Evolutionary conservation across 1,140 invertebrate genomes (phyloP).

Genomic region (Brachionus paranguensis): DNA sequence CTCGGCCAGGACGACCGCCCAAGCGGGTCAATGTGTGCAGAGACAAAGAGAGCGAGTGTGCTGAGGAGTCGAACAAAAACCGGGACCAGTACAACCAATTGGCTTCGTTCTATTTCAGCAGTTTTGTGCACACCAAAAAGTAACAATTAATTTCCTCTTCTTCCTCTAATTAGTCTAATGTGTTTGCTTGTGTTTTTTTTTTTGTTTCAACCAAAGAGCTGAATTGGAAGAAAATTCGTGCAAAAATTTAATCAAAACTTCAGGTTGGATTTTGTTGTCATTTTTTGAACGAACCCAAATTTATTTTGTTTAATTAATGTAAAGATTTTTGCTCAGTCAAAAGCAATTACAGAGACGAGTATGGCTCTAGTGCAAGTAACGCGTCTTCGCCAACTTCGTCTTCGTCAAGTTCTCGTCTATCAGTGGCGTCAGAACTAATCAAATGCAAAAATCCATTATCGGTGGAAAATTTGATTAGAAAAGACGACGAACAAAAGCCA

Average conservation of each 20-base stretch:
- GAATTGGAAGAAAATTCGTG: neutral
- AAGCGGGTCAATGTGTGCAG: neutral
- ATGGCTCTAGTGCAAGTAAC: neutral
- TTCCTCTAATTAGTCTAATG: neutral
- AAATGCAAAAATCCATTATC: constrained; percentile 21
- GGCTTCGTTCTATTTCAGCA: neutral
- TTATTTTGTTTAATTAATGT: no score
- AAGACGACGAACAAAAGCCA: neutral
- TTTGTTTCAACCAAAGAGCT: neutral
- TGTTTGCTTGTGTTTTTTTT: neutral
- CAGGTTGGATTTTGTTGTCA: neutral
- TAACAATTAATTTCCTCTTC: neutral
- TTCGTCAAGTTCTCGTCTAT: neutral
- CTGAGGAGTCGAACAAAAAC: neutral
- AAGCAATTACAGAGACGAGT: neutral
- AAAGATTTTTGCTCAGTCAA: neutral
- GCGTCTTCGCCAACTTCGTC: constrained; percentile 13
- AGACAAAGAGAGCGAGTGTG: neutral
- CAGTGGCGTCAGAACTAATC: neutral
- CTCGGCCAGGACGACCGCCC: constrained; percentile 33
- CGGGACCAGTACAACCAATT: neutral
- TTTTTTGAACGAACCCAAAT: neutral
- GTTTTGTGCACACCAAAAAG: neutral
- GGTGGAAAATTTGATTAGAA: constrained; percentile 7
- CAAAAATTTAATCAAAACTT: constrained; percentile 10